Evolutionary conservation across 2,797 vertebrate species (phyloP).

Genomic region (Syncerus caffer): DNA sequence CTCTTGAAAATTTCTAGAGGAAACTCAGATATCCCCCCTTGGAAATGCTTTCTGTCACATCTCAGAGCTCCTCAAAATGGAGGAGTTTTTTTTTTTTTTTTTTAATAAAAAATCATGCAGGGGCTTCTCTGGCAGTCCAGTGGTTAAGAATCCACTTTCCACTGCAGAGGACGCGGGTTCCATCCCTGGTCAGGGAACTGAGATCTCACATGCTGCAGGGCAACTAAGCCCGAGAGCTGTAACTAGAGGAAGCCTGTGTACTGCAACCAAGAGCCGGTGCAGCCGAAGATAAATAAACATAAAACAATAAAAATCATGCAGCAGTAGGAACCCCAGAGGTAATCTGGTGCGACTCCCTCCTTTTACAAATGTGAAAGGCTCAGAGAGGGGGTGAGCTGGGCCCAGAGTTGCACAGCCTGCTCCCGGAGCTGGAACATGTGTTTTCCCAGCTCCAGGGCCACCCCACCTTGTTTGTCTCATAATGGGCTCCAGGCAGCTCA

Average conservation of each 20-base stretch:
- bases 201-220: neutral
- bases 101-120: neutral
- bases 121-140: neutral
- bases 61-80: neutral
- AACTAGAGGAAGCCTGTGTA: neutral
- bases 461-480: neutral
- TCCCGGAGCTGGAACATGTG: rapidly evolving
- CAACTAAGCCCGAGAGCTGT: neutral
- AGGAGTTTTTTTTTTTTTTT: neutral
- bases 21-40: neutral
- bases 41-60: neutral
- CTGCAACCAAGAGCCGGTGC: neutral
- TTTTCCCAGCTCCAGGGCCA: neutral
- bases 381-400: neutral
- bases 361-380: neutral
- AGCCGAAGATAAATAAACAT: neutral
- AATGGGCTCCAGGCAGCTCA: neutral
- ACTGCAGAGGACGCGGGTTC: neutral
- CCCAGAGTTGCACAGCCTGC: neutral
- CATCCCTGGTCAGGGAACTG: neutral
- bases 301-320: neutral
- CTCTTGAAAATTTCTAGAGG: neutral
- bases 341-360: neutral
- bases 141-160: neutral
- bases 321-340: neutral